Percentiles rank a stretch among this genome's conserved stretches.
Conservation (phyloP, 1,140 invertebrate genomes). For the Pseudobourletiella spinata region DNA sequence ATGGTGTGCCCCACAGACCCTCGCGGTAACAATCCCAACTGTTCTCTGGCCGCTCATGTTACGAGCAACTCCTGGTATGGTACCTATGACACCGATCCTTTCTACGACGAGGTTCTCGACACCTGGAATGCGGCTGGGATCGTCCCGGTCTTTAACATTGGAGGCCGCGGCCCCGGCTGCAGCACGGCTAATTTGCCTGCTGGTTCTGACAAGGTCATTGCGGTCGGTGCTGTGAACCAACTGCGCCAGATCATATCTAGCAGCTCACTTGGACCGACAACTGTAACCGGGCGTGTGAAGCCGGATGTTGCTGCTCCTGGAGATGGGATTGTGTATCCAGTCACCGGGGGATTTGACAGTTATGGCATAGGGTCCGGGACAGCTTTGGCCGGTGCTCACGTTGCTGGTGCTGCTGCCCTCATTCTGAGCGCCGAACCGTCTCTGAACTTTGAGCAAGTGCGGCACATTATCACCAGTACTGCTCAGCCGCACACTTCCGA, state of each 20-base stretch:
- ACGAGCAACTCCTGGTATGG: conserved; percentile 16
- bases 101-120: conserved; percentile 6
- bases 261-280: conserved; percentile 11
- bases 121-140: conserved; percentile 6
- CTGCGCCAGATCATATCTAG: conserved; percentile 3
- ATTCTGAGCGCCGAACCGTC: background rate
- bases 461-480: background rate
- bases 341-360: background rate
- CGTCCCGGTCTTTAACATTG: conserved; percentile 8
- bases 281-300: conserved; percentile 2
- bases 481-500: background rate
- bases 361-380: conserved; percentile 24
- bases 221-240: conserved; percentile 10
- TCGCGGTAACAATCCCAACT: background rate
- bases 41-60: background rate
- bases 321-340: conserved; percentile 5
- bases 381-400: conserved; percentile 12
- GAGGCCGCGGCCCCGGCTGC: background rate
- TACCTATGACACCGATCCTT: background rate
- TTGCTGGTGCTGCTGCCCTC: conserved; percentile 14
- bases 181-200: conserved; percentile 7
- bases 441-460: background rate
- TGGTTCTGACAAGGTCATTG: conserved; percentile 7
- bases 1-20: conserved; percentile 10
- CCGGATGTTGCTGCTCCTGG: conserved; percentile 23